Base-by-base conservation (phyloP, 2,888 invertebrate species). In the Omphaloscelis lunosa region DNA sequence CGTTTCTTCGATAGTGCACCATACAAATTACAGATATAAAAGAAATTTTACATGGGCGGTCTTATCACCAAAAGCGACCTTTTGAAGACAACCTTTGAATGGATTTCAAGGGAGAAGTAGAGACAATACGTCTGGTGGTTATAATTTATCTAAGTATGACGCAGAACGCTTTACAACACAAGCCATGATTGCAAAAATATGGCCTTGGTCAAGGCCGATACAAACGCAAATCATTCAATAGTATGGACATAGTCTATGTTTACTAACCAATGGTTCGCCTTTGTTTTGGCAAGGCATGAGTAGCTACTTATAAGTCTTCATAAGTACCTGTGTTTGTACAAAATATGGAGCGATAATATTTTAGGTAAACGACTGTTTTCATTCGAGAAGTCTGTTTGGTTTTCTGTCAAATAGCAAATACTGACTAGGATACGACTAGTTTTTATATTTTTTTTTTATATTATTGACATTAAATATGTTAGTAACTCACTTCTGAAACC, bases 211-310 rank as follows among this genome's bases (percentile, higher is more conserved):
- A 82, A 78, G 75, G 56, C 20, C 75, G n/a, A 63, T 51, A 58
- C 63, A 12, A 58, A 63, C 56, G 83, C 51, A 77, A 83, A 63
- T 83, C 77, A 63, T 63, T 58, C 63, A 63, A 23, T 75, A 58
- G 11, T 78, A 63, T 82, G 48, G 48, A 82, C 75, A 74, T 51
- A 58, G 82, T 58, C 77, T 78, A 1, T 78, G 82, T 82, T 82
- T 82, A 75, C 56, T 9, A 29, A 23, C 15, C 48, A 74, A 48
- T 62, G 53, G 8, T 63, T 53, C n/a, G 20, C n/a, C 56, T 82
- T 63, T 82, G 63, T 78, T 78, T 78, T 82, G 48, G 48, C 17
- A 75, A 6, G 17, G 29, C 56, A 56, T 23, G 20, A 23, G 56
- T 63, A 41, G 12, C 29, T 56, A 53, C 29, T 69, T 76, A 41